phyloP scores from a whole-genome alignment of 2,888 invertebrate species.

The Meandrusa payeni region DNA sequence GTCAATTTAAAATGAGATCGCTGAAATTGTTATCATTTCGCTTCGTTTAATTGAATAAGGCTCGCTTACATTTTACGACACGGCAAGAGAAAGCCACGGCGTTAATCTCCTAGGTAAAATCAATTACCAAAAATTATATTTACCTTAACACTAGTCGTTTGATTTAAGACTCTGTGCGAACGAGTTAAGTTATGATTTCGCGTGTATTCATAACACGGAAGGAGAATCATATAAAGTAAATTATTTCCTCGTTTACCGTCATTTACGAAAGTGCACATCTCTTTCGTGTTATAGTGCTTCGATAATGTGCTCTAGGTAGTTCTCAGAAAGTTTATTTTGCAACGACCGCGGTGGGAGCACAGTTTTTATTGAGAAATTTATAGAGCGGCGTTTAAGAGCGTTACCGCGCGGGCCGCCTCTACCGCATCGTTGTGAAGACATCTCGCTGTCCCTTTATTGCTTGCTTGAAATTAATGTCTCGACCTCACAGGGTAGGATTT shows the following conservation, averaged over 20 bases:
- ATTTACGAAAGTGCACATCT: constrained; percentile 64
- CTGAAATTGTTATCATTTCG: constrained; percentile 75
- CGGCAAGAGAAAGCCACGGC: constrained; percentile 61
- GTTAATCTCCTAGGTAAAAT: constrained; percentile 73
- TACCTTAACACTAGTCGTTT: constrained; percentile 36
- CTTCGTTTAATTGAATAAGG: constrained; percentile 78
- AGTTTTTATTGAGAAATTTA: constrained; percentile 73
- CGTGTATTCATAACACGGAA: constrained; percentile 41
- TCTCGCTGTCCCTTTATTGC: constrained; percentile 75
- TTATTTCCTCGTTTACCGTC: constrained; percentile 68
- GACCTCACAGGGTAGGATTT: constrained; percentile 63
- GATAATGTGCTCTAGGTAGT: constrained; percentile 43
- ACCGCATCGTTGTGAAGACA: constrained; percentile 54
- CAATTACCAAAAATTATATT: constrained; percentile 76
- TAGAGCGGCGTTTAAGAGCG: constrained; percentile 66
- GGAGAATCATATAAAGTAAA: constrained; percentile 72
- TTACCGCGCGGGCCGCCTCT: constrained; percentile 43
- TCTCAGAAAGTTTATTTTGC: constrained; percentile 55
- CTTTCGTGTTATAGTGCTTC: constrained; percentile 34
- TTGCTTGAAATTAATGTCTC: constrained; percentile 77
- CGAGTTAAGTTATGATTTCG: constrained; percentile 52
- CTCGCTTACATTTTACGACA: constrained; percentile 76
- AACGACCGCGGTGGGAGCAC: constrained; percentile 35
- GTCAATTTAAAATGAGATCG: constrained; percentile 61
- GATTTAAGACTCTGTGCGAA: constrained; percentile 43